Base-by-base conservation (phyloP, 1,140 invertebrate genomes). In the Drosophila triauraria region DNA sequence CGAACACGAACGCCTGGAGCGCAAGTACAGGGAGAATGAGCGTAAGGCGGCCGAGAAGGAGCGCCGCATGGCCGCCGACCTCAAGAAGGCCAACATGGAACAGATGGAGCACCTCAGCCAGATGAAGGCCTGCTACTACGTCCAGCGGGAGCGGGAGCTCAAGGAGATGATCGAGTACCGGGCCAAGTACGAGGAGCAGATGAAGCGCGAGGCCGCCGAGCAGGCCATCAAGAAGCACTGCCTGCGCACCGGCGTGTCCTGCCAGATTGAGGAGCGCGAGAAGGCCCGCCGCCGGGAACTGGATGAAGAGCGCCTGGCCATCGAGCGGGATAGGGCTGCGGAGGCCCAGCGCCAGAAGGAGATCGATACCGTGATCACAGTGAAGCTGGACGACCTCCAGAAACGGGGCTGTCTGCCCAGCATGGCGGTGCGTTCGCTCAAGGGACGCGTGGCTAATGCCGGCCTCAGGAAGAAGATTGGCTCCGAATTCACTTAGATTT, bases 181-280 rank as follows among this genome's bases (percentile, higher is more conserved):
- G 4, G 43, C 42, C 4, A 56, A 63, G 8, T 46, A 51, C 10
- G 86, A 79, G 60, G 59, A 79, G 35, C 65, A 80, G 43, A 35
- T 27, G 17, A 75, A 85, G 44, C 25, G n/a, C 9, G 80, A 85
- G 12, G 58, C 50, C 47, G 67, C 57, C 1, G 62, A 78, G 47
- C 27, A 63, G 43, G 48, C 68, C 12, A 27, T 43, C 13, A 70
- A 74, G 27, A 90, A 90, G 20, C 7, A 58, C 1, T 79, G 63
- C 17, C 71, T 90, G 0, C 70, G 70, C 38, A 35, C 63, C 0
- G 62, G 69, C 13, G 78, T 90, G 12, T 60, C 85, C 4, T 69
- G 70, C 2, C 85, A 90, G 44, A 90, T 90, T 40, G 86, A 90
- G 43, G 75, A 81, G 51, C 81, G 74, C 0, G 85, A 90, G 12